Conservation (phyloP, 2,797 vertebrate genomes). For the Pseudopleuronectes americanus region DNA sequence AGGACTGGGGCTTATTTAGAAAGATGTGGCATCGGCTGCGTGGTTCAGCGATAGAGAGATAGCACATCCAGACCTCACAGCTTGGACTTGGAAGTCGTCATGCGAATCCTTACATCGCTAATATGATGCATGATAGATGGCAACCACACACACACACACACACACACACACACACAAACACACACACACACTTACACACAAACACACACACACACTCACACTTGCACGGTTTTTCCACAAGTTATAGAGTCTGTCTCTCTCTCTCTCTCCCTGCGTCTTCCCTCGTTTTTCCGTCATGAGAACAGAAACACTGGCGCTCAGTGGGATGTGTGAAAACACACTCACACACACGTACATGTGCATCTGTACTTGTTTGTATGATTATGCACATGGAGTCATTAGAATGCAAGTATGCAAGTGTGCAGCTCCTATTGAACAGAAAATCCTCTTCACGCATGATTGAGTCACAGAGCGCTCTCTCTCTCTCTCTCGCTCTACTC, state of each 20-base stretch:
- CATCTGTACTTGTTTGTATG: slow-evolving; percentile 59
- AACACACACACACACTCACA: neutral
- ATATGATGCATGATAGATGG: slow-evolving; percentile 6
- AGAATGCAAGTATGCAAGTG: slow-evolving; percentile 84
- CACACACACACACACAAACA: neutral
- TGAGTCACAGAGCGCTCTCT: slow-evolving; percentile 62
- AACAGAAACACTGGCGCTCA: slow-evolving; percentile 26
- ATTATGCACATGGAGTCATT: slow-evolving; percentile 75
- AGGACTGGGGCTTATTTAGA: slow-evolving; percentile 15
- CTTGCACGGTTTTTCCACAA: neutral
- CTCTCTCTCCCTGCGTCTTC: neutral
- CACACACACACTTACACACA: neutral
- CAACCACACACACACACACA: slow-evolving; percentile 2
- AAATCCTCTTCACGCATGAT: slow-evolving; percentile 79
- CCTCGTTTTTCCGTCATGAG: slow-evolving; percentile 15
- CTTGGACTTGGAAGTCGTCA: slow-evolving; percentile 18
- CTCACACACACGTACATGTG: slow-evolving; percentile 8
- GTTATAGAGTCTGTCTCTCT: slow-evolving; percentile 10
- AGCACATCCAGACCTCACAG: slow-evolving; percentile 20
- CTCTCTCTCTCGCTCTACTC: slow-evolving; percentile 41
- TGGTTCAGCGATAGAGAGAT: slow-evolving; percentile 14
- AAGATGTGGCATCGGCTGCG: slow-evolving; percentile 5
- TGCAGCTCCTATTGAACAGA: slow-evolving; percentile 77
- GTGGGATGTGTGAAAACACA: slow-evolving; percentile 3
- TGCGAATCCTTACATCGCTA: slow-evolving; percentile 12